A percentile compares a stretch with the other conserved stretches of the same genome.
Evolutionary conservation across 2,888 invertebrate genomes (phyloP).

Genomic region (Caenorhabditis plicata): DNA sequence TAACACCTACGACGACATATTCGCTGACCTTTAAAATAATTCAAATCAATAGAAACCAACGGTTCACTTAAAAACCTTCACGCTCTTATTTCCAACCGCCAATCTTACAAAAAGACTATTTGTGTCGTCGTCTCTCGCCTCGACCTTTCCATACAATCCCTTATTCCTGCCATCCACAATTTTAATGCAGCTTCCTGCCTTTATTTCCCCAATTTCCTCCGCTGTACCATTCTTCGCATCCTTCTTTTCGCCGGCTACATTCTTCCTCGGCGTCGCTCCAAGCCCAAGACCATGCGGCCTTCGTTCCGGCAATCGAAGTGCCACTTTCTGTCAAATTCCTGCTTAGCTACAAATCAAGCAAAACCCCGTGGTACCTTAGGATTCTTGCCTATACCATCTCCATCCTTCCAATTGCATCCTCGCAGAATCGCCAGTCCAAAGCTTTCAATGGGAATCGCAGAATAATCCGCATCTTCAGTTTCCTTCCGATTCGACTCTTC

Average conservation of each 20-base stretch:
- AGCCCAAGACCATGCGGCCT: constrained; percentile 90
- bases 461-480: constrained; percentile 51
- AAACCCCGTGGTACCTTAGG: too few species aligned
- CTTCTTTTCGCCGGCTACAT: constrained; percentile 18
- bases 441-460: constrained; percentile 74
- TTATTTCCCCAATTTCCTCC: constrained; percentile 28
- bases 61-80: too few species aligned
- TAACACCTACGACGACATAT: constrained; percentile 76
- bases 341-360: too few species aligned
- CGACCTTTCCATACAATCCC: constrained; percentile 67
- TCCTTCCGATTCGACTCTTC: constrained; percentile 2
- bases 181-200: constrained; percentile 28
- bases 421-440: constrained; percentile 90
- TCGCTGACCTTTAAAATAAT: too few species aligned
- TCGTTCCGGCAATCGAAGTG: constrained; percentile 73
- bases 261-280: constrained; percentile 79
- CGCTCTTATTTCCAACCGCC: constrained; percentile 39
- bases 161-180: constrained; percentile 35
- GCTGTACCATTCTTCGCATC: constrained; percentile 4
- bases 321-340: constrained; percentile 65
- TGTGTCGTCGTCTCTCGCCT: constrained; percentile 81
- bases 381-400: constrained; percentile 60
- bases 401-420: constrained; percentile 79
- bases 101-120: constrained; percentile 74
- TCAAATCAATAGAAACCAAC: too few species aligned